These are phyloP conservation scores for Malthinus flaveolus DNA, from an alignment of 2,888 invertebrate genomes.

Conservation along the genomic window DNA sequence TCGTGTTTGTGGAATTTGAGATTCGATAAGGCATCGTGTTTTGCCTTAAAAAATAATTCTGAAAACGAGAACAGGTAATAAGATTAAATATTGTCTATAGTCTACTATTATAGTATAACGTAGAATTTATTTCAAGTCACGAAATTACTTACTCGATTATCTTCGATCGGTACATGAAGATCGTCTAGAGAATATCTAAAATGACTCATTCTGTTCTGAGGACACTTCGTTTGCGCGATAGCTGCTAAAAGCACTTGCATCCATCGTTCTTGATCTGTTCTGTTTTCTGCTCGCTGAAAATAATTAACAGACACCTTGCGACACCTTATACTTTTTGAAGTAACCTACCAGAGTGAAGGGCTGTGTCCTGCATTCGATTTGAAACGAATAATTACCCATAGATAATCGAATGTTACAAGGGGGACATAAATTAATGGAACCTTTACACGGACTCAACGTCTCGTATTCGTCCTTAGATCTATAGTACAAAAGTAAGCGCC, in stretches of 20 bases:
- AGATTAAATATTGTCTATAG: neutral
- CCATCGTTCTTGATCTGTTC: constrained; percentile 58
- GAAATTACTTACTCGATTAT: constrained; percentile 5
- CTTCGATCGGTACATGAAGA: constrained; percentile 26
- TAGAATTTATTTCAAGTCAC: too few relatives aligned
- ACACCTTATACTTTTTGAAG: neutral
- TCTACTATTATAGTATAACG: too few relatives aligned
- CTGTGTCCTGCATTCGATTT: constrained; percentile 54
- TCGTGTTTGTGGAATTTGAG: constrained; percentile 15
- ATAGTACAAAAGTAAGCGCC: constrained; percentile 58
- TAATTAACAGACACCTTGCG: neutral
- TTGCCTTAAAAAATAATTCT: constrained; percentile 27
- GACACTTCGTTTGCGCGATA: constrained; percentile 44
- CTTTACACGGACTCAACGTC: constrained; percentile 57
- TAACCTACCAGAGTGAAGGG: constrained; percentile 53
- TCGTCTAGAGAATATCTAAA: constrained; percentile 53
- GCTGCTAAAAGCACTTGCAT: constrained; percentile 57
- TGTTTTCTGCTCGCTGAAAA: constrained; percentile 56
- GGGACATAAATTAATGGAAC: constrained; percentile 57
- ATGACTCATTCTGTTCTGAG: constrained; percentile 45
- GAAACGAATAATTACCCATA: constrained; percentile 48
- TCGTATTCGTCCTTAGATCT: constrained; percentile 58
- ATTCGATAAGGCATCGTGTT: constrained; percentile 33
- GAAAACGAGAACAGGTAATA: neutral
- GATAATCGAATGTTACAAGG: constrained; percentile 51